phyloP scores from a whole-genome alignment of 2,113 vertebrate genomes.

The Syngnathus typhle region DNA sequence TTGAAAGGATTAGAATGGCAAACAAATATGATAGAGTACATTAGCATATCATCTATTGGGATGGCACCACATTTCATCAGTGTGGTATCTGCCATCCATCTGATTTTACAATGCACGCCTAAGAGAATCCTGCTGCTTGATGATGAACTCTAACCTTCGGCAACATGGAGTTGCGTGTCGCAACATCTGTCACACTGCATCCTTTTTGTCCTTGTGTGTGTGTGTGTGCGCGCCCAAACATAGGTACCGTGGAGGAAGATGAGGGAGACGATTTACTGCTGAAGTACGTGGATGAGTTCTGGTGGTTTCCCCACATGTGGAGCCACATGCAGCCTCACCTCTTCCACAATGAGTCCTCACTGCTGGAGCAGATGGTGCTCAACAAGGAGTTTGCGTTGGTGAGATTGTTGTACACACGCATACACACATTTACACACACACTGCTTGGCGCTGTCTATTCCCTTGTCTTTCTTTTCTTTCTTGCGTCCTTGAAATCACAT shows the following conservation, averaged over 20 bases:
- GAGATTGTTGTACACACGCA: slow-evolving; percentile 49
- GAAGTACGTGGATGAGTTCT: slow-evolving; percentile 89
- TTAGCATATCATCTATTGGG: slow-evolving; percentile 18
- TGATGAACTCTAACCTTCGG: slow-evolving; percentile 1
- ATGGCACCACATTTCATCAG: slow-evolving; percentile 28
- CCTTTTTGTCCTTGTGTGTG: slow-evolving; percentile 31
- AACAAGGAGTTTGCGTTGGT: slow-evolving; percentile 98
- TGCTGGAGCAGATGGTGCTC: slow-evolving; percentile 97
- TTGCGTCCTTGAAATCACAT: slow-evolving; percentile 39
- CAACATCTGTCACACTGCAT: slow-evolving; percentile 8
- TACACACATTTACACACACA: neutral
- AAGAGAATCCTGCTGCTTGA: slow-evolving; percentile 14
- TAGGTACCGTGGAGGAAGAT: slow-evolving; percentile 87
- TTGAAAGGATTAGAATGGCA: slow-evolving; percentile 22
- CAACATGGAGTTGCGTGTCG: slow-evolving; percentile 5
- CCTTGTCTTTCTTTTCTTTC: slow-evolving; percentile 18
- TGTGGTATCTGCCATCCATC: slow-evolving; percentile 28
- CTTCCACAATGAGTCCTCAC: slow-evolving; percentile 92
- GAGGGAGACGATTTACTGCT: slow-evolving; percentile 86
- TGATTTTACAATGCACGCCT: slow-evolving; percentile 34
- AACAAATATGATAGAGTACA: slow-evolving; percentile 16
- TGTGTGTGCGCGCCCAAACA: slow-evolving; percentile 7
- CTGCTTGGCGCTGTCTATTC: slow-evolving; percentile 30
- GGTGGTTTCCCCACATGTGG: slow-evolving; percentile 99
- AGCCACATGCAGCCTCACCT: slow-evolving; percentile 99